Base-by-base conservation (phyloP, 1,140 invertebrate genomes). In the Drosophila kohkoa region DNA sequence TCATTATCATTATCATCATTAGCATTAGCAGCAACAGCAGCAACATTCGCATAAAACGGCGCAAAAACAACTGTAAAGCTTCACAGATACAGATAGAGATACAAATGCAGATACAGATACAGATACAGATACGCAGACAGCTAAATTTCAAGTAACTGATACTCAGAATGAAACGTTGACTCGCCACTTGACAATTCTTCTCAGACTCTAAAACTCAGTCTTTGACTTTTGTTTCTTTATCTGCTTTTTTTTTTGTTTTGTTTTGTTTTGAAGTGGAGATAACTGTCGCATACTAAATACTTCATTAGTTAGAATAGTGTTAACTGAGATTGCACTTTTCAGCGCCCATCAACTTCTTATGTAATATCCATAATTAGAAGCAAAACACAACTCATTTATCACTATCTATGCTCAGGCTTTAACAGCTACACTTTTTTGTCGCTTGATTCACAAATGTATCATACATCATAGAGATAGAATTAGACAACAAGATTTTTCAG, bases 31-130 rank as follows among this genome's bases (percentile, higher is more conserved):
- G 59, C 67, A 25, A 25, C 45, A 15, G 59, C 67, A 7, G 69
- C 45, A 15, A 49, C 67, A 57, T 20, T 67, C 51, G 52, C 64
- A 35, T 38, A 38, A 69, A 52, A 51, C 70, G 65, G 71, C 65
- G 65, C 51, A 15, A 58, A 74, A 60, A 32, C 65, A 74, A 74
- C 71, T 62, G 71, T 74, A 74, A 69, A 74, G 65, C 46, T 25
- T 20, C 28, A 38, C 30, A 20, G 16, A 48, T 8, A 60, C 28
- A 60, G 58, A 51, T 32, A 59, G 11, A 72, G 15, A 65, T 41
- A 52, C 32, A 46, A 13, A 49, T 30, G 20, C n/a, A 55, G 11
- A 54, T 54, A 54, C 48, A 57, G 38, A 45, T 46, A 46, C 52
- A 57, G 64, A 48, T 30, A 48, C 8, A 55, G 10, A 54, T 54